phyloP scores from a whole-genome alignment of 2,888 invertebrate genomes.

The Oeneis ivallda region DNA sequence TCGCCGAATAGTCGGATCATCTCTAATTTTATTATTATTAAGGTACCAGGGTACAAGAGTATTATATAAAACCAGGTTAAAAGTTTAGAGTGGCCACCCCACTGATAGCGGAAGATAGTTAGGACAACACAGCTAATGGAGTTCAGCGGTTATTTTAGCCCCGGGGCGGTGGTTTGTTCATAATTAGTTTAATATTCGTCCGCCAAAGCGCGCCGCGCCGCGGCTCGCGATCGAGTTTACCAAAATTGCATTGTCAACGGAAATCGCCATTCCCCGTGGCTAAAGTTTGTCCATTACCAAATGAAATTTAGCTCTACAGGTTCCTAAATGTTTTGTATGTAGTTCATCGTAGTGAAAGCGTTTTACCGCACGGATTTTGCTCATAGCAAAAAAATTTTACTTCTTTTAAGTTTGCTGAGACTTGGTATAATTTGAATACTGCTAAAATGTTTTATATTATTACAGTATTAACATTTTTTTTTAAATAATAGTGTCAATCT shows the following conservation, averaged over 20 bases:
- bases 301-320: conserved; percentile 26
- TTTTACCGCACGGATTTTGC: background rate
- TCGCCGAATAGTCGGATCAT: too few relatives aligned
- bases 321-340: conserved; percentile 4
- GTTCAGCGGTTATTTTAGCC: conserved; percentile 62
- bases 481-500: too few relatives aligned
- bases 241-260: conserved; percentile 73
- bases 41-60: background rate
- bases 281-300: conserved; percentile 35
- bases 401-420: too few relatives aligned
- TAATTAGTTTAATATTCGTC: conserved; percentile 73
- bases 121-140: conserved; percentile 57
- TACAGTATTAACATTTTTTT: too few relatives aligned
- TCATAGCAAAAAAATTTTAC: background rate
- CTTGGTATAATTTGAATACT: too few relatives aligned
- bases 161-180: conserved; percentile 63
- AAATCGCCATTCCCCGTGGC: conserved; percentile 49
- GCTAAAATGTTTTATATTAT: too few relatives aligned
- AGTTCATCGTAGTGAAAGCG: too few relatives aligned
- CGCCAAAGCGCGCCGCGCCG: conserved; percentile 45
- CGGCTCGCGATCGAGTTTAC: conserved; percentile 65
- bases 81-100: conserved; percentile 29
- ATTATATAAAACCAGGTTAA: conserved; percentile 20
- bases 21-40: too few relatives aligned
- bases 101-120: conserved; percentile 41